Evolutionary conservation across 2,113 vertebrate genomes (phyloP), one percentile per base, ranked within the genome.

Genomic region (Grus americana): DNA sequence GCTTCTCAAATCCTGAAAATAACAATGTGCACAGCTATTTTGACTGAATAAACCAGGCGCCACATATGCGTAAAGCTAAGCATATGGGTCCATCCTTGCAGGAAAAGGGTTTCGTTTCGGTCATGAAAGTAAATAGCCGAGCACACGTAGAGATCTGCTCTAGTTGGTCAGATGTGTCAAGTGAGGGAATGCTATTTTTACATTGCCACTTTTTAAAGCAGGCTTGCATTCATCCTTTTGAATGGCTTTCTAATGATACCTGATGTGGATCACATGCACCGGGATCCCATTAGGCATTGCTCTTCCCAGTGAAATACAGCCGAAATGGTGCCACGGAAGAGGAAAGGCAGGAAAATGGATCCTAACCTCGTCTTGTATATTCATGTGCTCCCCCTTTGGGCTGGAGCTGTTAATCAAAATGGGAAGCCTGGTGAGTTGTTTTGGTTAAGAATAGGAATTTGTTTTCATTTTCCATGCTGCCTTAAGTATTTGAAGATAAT

Each of bases 1-100:
- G 57, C 83, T 83, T 93, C 79, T 94, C 84, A 84, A 79, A 96
- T 81, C 79, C 95, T 94, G 92, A 92, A 93, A 95, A 96, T 94
- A 95, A 95, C 92, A 86, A 94, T 74, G 47, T 52, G 61, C 3
- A 12, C 91, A 94, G 93, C 94, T 97, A 93, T 97, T 97, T 92
- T 95, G 86, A 92, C 83, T 87, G 88, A 89, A 84, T 63, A 89
- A 94, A 94, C 57, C 86, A 93, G 95, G 93, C 49, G 18, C 91
- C 73, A 72, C 9, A 17, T 68, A 71, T 38, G 40, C 52, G 17
- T 47, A 67, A 80, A 30, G 68, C 79, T 59, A 50, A 92, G 57
- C 11, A 34, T 47, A 94, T 26, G 54, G 46, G 34, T 46, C 67
- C 6, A 0, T 58, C 32, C 73, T 61, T 79, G 70, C 72, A 70